Percentiles rank a stretch among this genome's conserved stretches.
These are phyloP conservation scores for Cassiopea andromeda DNA, from an alignment of 30 jellyfish, hydroid and myxozoan species.

Conservation along the genomic window DNA sequence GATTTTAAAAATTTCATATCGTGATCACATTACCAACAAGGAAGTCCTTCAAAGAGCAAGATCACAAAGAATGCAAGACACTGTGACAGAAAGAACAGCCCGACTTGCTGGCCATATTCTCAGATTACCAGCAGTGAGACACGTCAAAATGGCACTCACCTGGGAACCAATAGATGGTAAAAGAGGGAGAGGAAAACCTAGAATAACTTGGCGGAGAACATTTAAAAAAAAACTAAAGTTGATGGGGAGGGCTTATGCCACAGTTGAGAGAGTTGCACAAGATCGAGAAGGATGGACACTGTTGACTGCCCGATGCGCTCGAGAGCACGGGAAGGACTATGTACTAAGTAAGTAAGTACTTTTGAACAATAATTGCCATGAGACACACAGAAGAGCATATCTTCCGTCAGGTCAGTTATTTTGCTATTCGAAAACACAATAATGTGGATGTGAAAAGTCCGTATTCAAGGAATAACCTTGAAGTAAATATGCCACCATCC, in stretches of 20 bases:
- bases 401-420: no score
- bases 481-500: no score
- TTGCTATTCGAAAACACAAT: no score
- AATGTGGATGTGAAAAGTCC: no score
- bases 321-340: slow-evolving; percentile 15
- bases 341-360: slow-evolving; percentile 41
- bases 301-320: slow-evolving; percentile 33
- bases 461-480: no score
- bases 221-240: neutral
- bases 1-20: neutral
- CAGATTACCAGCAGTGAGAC: neutral
- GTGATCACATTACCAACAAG: slow-evolving; percentile 6
- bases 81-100: slow-evolving; percentile 4
- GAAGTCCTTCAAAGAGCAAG: slow-evolving; percentile 7
- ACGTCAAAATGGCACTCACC: neutral
- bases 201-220: slow-evolving; percentile 9
- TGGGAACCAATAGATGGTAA: neutral
- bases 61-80: neutral
- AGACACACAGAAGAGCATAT: no score
- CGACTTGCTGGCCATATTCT: slow-evolving; percentile 8
- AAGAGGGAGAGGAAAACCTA: slow-evolving; percentile 5
- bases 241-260: neutral
- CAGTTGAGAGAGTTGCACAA: neutral
- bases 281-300: slow-evolving; percentile 16
- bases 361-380: no score